Evolutionary conservation across 2,888 invertebrate genomes (phyloP), one percentile per base, ranked within the genome.

Genomic region (Drosophila subsilvestris): DNA sequence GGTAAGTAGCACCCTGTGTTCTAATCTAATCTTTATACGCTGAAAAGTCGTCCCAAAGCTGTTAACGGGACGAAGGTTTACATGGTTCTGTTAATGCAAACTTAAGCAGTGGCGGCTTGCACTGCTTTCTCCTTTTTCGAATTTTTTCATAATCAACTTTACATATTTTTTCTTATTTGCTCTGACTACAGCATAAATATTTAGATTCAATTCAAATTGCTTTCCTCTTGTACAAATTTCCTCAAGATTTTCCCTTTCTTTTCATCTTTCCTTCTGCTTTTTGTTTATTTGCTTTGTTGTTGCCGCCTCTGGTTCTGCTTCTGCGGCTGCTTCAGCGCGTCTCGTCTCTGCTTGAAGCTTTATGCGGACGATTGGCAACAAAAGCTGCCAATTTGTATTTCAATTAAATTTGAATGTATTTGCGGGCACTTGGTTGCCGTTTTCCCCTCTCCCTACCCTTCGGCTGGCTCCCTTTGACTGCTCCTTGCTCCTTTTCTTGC

Each of bases 301-400:
- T 59, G 25, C 48, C 56, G 53, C 56, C 20, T 62, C 53, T 57
- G 42, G 48, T 48, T 53, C 68, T 45, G 57, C 68, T 53, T 67
- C 47, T n/a, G 25, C n/a, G 32, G 14, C 44, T 9, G 17, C 17
- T 10, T 17, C n/a, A 0, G 17, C 44, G 5, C 10, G 17, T 50
- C 43, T 53, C 44, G 5, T 17, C 25, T 50, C 43, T 53, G 47
- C 25, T 25, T 27, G 17, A 43, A 42, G 67, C 56, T 67, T 67
- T 67, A 51, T 67, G 67, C 66, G 66, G 67, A 66, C 66, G 66
- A 66, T 66, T 68, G 68, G 68, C 68, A 75, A 80, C 67, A 80
- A 80, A 79, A 75, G 72, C 74, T 75, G 72, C 63, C 79, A 79
- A 77, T 79, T 79, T 79, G 79, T 80, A 70, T 74, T 77, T 70